Percentiles rank a stretch among this genome's conserved stretches.
phyloP scores from a whole-genome alignment of 1,140 invertebrate genomes.

The Drosophila truncata region DNA sequence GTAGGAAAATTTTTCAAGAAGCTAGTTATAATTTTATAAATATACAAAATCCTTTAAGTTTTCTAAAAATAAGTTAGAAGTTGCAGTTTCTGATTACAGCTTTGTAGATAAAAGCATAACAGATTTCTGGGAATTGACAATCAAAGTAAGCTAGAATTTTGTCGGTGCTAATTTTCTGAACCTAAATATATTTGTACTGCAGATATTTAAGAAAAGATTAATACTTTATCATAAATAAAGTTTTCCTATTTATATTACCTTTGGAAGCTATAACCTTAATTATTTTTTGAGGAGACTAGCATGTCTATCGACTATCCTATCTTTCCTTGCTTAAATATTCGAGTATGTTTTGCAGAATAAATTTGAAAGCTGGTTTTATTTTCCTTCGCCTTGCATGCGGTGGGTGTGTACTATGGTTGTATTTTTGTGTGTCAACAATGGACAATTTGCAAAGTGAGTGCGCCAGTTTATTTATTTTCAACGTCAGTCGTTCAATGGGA shows the following conservation, averaged over 20 bases:
- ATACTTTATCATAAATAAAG: background rate
- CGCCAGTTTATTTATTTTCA: conserved; percentile 60
- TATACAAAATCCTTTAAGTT: too few species aligned
- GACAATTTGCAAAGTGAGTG: conserved; percentile 69
- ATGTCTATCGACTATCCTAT: conserved; percentile 4
- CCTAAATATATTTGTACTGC: background rate
- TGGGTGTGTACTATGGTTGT: conserved; percentile 15
- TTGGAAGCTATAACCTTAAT: background rate
- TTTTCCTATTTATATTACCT: background rate
- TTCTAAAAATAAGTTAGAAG: too few species aligned
- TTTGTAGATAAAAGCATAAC: background rate
- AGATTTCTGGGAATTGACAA: background rate
- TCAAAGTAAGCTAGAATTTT: background rate
- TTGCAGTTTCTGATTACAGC: too few species aligned
- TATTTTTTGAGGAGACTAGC: background rate
- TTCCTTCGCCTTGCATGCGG: conserved; percentile 21
- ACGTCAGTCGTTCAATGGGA: conserved; percentile 54
- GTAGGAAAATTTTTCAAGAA: too few species aligned
- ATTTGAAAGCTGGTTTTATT: conserved; percentile 62
- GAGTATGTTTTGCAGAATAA: conserved; percentile 44
- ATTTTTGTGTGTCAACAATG: conserved; percentile 66
- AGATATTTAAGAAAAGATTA: background rate
- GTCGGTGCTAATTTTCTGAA: background rate
- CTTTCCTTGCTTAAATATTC: conserved; percentile 43
- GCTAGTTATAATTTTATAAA: too few species aligned